phyloP scores from a whole-genome alignment of 2,888 invertebrate genomes.

The Alcis repandata region DNA sequence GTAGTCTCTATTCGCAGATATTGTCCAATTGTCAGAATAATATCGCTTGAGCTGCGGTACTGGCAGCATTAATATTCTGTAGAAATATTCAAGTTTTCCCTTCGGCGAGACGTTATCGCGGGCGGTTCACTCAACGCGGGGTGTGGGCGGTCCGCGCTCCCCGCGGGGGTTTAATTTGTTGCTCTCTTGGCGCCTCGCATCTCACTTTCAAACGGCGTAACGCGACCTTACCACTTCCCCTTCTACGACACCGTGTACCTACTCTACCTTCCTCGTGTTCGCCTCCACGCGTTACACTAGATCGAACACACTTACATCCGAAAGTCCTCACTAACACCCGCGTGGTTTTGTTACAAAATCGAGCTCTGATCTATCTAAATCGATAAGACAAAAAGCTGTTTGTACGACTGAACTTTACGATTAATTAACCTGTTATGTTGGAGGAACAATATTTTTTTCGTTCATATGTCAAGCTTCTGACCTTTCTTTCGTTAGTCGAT shows the following conservation, averaged over 20 bases:
- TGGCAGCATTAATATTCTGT: slow-evolving; percentile 34
- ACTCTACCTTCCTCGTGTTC: slow-evolving; percentile 59
- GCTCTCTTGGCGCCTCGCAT: slow-evolving; percentile 86
- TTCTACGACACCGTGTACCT: slow-evolving; percentile 67
- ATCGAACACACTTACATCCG: slow-evolving; percentile 49
- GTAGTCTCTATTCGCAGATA: not conserved
- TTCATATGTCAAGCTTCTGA: slow-evolving; percentile 8
- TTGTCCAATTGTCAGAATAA: slow-evolving; percentile 12
- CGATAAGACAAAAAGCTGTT: slow-evolving; percentile 16
- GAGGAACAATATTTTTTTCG: not conserved
- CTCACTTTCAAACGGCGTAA: slow-evolving; percentile 86
- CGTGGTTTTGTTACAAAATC: slow-evolving; percentile 15
- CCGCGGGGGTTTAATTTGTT: slow-evolving; percentile 86
- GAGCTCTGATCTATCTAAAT: slow-evolving; percentile 3
- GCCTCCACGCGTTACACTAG: slow-evolving; percentile 56
- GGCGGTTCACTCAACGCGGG: slow-evolving; percentile 77
- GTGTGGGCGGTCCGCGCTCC: slow-evolving; percentile 72
- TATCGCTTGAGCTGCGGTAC: slow-evolving; percentile 24
- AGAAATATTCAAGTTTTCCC: slow-evolving; percentile 81
- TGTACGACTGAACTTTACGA: slow-evolving; percentile 7
- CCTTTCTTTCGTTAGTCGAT: not conserved
- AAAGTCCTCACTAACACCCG: slow-evolving; percentile 5
- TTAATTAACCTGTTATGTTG: slow-evolving; percentile 7
- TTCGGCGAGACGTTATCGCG: slow-evolving; percentile 82
- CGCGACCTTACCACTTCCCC: slow-evolving; percentile 82